These are phyloP conservation scores for Platichthys stellatus DNA, from an alignment of 2,113 vertebrate genomes.

Conservation along the genomic window DNA sequence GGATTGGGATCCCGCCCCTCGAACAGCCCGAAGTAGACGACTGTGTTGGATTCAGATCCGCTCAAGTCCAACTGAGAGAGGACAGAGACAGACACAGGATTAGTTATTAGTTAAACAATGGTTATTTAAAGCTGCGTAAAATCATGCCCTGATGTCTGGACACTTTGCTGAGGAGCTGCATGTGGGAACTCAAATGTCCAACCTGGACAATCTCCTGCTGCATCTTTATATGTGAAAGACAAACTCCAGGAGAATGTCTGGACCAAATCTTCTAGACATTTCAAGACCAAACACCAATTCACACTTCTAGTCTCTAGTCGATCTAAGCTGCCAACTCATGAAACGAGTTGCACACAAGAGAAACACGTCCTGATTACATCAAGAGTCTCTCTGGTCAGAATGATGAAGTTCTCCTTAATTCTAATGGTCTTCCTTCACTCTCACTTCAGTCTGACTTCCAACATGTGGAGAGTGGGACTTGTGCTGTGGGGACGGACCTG, in stretches of 20 bases:
- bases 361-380: not conserved
- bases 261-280: too few species aligned
- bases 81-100: not conserved
- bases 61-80: slow-evolving; percentile 73
- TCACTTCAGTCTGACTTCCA: not conserved
- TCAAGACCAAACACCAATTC: too few species aligned
- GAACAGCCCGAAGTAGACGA: slow-evolving; percentile 82
- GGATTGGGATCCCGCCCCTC: slow-evolving; percentile 79
- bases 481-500: slow-evolving; percentile 67
- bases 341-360: not conserved
- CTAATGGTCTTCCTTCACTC: not conserved
- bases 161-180: too few species aligned
- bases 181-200: too few species aligned
- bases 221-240: too few species aligned
- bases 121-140: not conserved
- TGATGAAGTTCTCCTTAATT: not conserved
- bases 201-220: too few species aligned
- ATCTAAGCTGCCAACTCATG: not conserved
- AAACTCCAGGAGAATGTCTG: too few species aligned
- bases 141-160: not conserved
- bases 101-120: not conserved
- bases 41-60: slow-evolving; percentile 61
- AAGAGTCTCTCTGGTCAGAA: slow-evolving; percentile 4
- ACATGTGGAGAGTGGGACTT: not conserved
- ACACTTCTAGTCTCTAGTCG: too few species aligned